Base-by-base conservation (phyloP, 1,140 invertebrate genomes). In the Zaprionus vittiger region DNA sequence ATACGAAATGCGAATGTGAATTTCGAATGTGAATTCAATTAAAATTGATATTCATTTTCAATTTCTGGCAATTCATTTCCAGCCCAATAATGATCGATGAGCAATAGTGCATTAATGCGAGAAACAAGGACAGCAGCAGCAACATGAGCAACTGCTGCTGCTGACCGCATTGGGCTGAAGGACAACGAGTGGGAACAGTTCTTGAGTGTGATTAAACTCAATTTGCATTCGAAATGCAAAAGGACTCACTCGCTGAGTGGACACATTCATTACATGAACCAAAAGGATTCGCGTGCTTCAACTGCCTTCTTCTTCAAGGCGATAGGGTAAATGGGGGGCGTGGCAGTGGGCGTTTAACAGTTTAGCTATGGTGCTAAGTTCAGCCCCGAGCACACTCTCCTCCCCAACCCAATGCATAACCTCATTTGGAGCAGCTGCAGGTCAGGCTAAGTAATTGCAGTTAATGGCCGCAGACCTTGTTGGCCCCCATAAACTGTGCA, bases 401-500 rank as follows among this genome's bases (percentile, higher is more conserved):
- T n/a, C 5, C 41, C 2, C 41, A 3, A 6, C 15, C 41, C 41
- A 17, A 47, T 41, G 17, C 41, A 52, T 52, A 52, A 52, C 47
- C 20, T 52, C 47, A 24, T 52, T 52, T 52, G 47, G 47, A 52
- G 57, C 44, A 26, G 44, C 60, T 41, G 37, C 73, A 64, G 67
- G 52, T 72, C 62, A 61, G 52, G 52, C 24, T 44, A 81, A 84
- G 83, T 81, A 81, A 87, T 87, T 87, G 74, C 65, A 77, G 69
- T 73, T 73, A 76, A 76, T 72, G 52, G 20, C n/a, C 37, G 9
- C 37, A 72, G 64, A 55, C 44, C 59, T 61, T 69, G 28, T 38
- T 67, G 73, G 59, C 73, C 69, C 76, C 67, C 80, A 78, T 86
- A 79, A 86, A 83, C 72, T 77, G 86, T 87, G 81, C 81, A 87